A percentile compares a stretch with the other conserved stretches of the same genome.
phyloP scores from a whole-genome alignment of 1,140 invertebrate genomes.

The Solen grandis region DNA sequence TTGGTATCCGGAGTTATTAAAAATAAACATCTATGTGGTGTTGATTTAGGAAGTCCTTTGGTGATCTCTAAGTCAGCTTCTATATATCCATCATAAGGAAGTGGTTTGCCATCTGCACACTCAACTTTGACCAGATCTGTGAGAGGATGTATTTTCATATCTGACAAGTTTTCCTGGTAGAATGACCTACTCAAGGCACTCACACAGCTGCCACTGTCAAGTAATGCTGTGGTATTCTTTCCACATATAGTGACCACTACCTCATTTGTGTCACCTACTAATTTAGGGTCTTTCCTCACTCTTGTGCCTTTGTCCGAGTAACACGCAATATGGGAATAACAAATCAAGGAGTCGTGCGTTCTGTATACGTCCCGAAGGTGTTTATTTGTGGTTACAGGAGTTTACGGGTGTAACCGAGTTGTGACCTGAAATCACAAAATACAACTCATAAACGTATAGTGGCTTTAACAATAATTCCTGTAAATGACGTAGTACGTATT shows the following conservation, averaged over 20 bases:
- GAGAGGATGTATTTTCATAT: not conserved
- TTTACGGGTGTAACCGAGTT: too few species aligned
- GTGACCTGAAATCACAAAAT: too few species aligned
- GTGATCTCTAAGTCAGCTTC: conserved; percentile 8
- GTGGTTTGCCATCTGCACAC: too few species aligned
- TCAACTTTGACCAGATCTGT: conserved; percentile 16
- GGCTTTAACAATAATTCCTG: too few species aligned
- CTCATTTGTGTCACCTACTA: conserved; percentile 23
- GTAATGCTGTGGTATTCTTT: conserved; percentile 4
- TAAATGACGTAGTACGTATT: too few species aligned
- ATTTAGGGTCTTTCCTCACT: conserved; percentile 7
- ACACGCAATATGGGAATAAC: too few species aligned
- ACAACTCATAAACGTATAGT: too few species aligned
- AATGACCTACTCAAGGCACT: not conserved
- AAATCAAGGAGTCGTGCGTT: too few species aligned
- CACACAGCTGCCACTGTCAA: too few species aligned
- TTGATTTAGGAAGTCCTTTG: conserved; percentile 21
- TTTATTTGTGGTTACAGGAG: too few species aligned
- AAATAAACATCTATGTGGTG: conserved; percentile 18
- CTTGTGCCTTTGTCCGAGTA: conserved; percentile 9
- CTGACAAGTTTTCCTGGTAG: not conserved
- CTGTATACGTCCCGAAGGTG: too few species aligned
- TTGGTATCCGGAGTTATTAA: conserved; percentile 25
- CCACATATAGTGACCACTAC: conserved; percentile 2
- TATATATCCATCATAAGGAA: too few species aligned